Evolutionary conservation across 35 echinoderm and acorn worm species (phyloP).

Genomic region (Hemicentrotus pulcherrimus): DNA sequence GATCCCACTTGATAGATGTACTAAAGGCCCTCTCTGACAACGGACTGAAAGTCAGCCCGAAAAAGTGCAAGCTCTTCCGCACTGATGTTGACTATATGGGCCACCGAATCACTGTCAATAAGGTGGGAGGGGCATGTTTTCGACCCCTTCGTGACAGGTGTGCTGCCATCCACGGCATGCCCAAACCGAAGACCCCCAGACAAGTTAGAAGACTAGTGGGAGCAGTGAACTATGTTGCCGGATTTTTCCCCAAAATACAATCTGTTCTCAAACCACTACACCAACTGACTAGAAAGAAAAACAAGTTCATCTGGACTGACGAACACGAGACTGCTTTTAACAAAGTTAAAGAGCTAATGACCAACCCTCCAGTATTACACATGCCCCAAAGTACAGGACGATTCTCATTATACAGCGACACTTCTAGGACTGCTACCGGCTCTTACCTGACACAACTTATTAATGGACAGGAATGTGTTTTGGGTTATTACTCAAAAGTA

Average conservation of each 20-base stretch:
- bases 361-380: slow-evolving; percentile 28
- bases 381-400: slow-evolving; percentile 34
- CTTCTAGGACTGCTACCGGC: slow-evolving; percentile 47
- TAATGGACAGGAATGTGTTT: slow-evolving; percentile 37
- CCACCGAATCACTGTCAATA: slow-evolving; percentile 25
- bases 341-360: slow-evolving; percentile 47
- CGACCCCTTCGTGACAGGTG: slow-evolving; percentile 22
- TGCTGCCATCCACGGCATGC: background rate
- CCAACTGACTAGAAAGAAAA: slow-evolving; percentile 24
- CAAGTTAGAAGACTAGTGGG: slow-evolving; percentile 9
- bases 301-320: slow-evolving; percentile 39
- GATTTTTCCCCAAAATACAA: slow-evolving; percentile 46
- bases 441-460: slow-evolving; percentile 56
- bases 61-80: background rate
- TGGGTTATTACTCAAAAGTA: slow-evolving; percentile 54
- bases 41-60: slow-evolving; percentile 46
- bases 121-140: background rate
- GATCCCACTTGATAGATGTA: background rate
- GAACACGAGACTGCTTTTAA: slow-evolving; percentile 39
- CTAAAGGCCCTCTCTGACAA: slow-evolving; percentile 17
- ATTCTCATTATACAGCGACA: slow-evolving; percentile 56
- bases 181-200: background rate
- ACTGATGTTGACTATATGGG: slow-evolving; percentile 52
- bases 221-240: slow-evolving; percentile 19
- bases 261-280: slow-evolving; percentile 27